Conservation (phyloP, 2,113 vertebrate species). For the Gnathonemus longibarbis region DNA sequence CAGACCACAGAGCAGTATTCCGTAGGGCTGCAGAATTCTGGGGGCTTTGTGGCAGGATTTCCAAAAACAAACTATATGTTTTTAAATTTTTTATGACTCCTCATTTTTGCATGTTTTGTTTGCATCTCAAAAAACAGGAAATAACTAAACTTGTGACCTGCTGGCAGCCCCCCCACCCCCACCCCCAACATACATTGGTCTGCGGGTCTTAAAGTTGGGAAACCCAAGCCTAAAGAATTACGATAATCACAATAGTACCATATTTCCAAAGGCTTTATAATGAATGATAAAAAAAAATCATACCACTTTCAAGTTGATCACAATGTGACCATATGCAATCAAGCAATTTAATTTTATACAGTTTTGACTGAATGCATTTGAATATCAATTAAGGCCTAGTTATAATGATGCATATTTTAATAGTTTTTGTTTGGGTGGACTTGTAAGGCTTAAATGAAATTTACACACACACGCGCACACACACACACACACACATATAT, state of each 20-base stretch:
- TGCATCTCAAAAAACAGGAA: not conserved
- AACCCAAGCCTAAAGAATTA: too few relatives aligned
- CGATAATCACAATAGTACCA: too few relatives aligned
- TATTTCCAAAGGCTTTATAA: too few relatives aligned
- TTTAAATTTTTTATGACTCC: not conserved
- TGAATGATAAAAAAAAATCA: too few relatives aligned
- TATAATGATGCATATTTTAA: not conserved
- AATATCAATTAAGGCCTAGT: not conserved
- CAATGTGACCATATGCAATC: not conserved
- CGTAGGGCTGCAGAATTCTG: too few relatives aligned
- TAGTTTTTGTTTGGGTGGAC: not conserved
- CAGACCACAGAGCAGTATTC: not conserved
- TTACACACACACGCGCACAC: too few relatives aligned
- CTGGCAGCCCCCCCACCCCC: too few relatives aligned
- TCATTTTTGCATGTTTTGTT: not conserved
- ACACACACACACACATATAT: too few relatives aligned
- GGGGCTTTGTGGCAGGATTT: not conserved
- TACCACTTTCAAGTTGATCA: not conserved
- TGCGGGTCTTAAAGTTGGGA: too few relatives aligned
- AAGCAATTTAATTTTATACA: not conserved
- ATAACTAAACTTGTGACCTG: too few relatives aligned
- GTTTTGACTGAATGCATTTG: not conserved
- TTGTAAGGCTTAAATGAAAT: not conserved
- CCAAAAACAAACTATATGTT: not conserved
- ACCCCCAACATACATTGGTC: too few relatives aligned